Base-by-base conservation (phyloP, 2,888 invertebrate genomes). In the Aproaerema taeniolella region DNA sequence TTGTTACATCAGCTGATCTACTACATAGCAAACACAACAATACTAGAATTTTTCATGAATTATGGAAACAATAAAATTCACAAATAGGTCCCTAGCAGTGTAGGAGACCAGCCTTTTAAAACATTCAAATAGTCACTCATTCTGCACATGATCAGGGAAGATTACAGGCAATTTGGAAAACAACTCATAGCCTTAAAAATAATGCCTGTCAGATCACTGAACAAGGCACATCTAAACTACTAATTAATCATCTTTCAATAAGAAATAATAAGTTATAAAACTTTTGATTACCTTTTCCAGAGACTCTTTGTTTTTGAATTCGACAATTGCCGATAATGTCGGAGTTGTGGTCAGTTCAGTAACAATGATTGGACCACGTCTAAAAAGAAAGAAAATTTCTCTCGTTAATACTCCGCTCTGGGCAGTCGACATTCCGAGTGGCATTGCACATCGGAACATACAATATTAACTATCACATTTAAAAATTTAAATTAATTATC, bases 311-410 rank as follows among this genome's bases (percentile, higher is more conserved):
- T 86, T 86, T 86, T 86, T 85, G 85, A 85, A 86, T 85, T 85
- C 86, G 79, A 86, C 82, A 71, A 86, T 85, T 73, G 86, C 86
- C 80, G 86, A 85, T 83, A 86, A 81, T 82, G 85, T 83, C 69
- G 86, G 86, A 76, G 86, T 85, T 72, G 83, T 85, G 83, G 87
- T 86, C 86, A 80, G 81, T 85, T 86, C 86, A 69, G 85, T 85
- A 67, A 86, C 86, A 80, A 86, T 81, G 82, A 86, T 85, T 79
- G 86, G 86, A 85, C 86, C 86, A 86, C 86, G 86, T 86, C 86
- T 86, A 86, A 79, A 86, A 86, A 85, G 73, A 82, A 85, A 85
- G 75, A 82, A 83, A 81, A 79, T 73, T 66, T 72, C 72, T 71
- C 69, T 74, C 57, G 67, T 86, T 86, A 86, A 83, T 83, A 74